phyloP scores from a whole-genome alignment of 1,140 invertebrate genomes.

The Drosophila nannoptera region DNA sequence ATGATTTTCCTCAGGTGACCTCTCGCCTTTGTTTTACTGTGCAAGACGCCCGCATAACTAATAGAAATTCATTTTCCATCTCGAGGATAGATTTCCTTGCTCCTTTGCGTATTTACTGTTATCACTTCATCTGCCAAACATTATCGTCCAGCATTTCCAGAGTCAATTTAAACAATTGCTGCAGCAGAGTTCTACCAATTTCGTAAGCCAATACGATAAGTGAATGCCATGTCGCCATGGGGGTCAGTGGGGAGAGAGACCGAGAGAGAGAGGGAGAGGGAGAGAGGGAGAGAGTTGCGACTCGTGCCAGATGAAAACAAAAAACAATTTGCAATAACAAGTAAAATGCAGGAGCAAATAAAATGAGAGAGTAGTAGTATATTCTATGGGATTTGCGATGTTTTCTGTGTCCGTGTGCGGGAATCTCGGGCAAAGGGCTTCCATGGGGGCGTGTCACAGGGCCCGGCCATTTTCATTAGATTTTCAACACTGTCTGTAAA shows the following conservation, averaged over 20 bases:
- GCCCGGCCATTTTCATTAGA: constrained; percentile 67
- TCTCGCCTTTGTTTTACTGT: too few relatives aligned
- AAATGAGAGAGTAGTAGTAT: constrained; percentile 31
- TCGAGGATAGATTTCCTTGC: background rate
- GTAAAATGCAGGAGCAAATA: constrained; percentile 53
- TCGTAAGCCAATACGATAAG: constrained; percentile 66
- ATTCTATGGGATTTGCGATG: constrained; percentile 19
- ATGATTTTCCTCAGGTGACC: too few relatives aligned
- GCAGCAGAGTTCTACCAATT: constrained; percentile 68
- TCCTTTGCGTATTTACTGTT: constrained; percentile 17
- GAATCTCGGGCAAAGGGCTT: background rate
- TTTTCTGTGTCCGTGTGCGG: constrained; percentile 34
- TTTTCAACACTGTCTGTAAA: constrained; percentile 59
- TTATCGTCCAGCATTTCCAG: constrained; percentile 52
- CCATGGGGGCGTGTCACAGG: constrained; percentile 5
- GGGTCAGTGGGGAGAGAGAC: background rate
- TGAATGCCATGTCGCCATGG: constrained; percentile 22
- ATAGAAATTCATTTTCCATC: background rate
- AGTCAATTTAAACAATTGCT: constrained; percentile 69
- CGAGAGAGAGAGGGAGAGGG: background rate
- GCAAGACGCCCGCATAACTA: too few relatives aligned
- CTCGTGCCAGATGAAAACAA: constrained; percentile 54
- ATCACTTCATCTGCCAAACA: constrained; percentile 21
- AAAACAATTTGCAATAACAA: constrained; percentile 67
- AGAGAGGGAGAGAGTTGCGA: constrained; percentile 7